Evolutionary conservation across 2,888 invertebrate species (phyloP).

Genomic region (Harpagoxenus sublaevis): DNA sequence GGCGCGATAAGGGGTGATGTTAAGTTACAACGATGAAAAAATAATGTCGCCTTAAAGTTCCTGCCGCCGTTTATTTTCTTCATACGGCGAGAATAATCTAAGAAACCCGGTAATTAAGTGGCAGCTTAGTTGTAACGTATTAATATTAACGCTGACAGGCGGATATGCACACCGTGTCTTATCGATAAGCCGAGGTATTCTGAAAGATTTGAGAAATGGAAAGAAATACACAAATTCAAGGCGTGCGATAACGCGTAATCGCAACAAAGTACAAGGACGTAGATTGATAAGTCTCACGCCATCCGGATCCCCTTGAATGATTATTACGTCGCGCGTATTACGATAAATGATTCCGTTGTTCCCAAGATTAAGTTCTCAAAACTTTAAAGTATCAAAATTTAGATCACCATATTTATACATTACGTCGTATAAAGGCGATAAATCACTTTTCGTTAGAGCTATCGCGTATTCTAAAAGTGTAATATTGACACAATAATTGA

Average conservation of each 20-base stretch:
- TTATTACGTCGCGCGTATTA: slow-evolving; percentile 29
- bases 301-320: neutral
- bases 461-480: neutral
- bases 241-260: neutral
- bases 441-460: neutral
- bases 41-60: slow-evolving; percentile 56
- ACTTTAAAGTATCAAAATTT: slow-evolving; percentile 3
- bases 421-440: neutral
- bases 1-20: slow-evolving; percentile 71
- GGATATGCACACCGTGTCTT: neutral
- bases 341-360: slow-evolving; percentile 5
- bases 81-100: slow-evolving; percentile 25
- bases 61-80: slow-evolving; percentile 7
- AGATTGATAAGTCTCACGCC: slow-evolving; percentile 25
- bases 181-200: slow-evolving; percentile 14
- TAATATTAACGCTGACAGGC: slow-evolving; percentile 20
- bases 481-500: neutral
- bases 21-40: slow-evolving; percentile 64
- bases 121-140: slow-evolving; percentile 24
- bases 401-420: slow-evolving; percentile 7
- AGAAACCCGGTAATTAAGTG: slow-evolving; percentile 30
- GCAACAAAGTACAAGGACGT: neutral
- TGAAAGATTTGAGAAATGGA: slow-evolving; percentile 15
- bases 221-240: neutral
- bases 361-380: neutral